Base-by-base conservation (phyloP, 2,888 invertebrate genomes). In the Agonopterix subpropinquella region DNA sequence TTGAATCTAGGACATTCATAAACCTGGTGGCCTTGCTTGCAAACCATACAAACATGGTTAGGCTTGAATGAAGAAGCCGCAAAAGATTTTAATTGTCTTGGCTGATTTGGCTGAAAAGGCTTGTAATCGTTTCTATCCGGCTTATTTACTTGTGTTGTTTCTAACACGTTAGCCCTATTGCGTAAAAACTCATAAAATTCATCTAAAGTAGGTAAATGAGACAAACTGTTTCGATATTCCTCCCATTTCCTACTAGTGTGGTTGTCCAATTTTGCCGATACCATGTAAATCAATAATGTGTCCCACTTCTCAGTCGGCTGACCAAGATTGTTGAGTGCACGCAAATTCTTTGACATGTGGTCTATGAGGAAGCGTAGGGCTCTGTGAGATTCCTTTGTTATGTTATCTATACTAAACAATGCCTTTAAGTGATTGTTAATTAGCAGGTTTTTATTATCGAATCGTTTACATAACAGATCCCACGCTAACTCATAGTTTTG, bases 231-330 rank as follows among this genome's bases (percentile, higher is more conserved):
- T n/a, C 28, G 8, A 15, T 45, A 36, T n/a, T 61, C 59, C 45
- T 59, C 61, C 61, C 59, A 59, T 43, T 58, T 58, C 1, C 41
- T 10, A 5, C 11, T 39, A 2, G 62, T 61, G 5, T 36, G 36
- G 2, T 8, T 46, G 36, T 62, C 62, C 41, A 61, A 43, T 43
- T 61, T 63, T 1, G 42, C 8, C 1, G 55, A 35, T 0, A 58
- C 36, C 13, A 58, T 45, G 47, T 50, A 47, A 43, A 62, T 55
- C 2, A 61, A 52, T 4, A 59, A n/a, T 7, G 48, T 49, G 42
- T 59, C 58, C 59, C 61, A 63, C 8, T 56, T 43, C 8, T 57
- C 52, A 1, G 54, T 54, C 1, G 58, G 58, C 41, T 56, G 49
- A 0, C 58, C 59, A 15, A 61, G 45, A 4, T 46, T 56, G 10